Percentiles rank a stretch among this genome's conserved stretches.
phyloP scores from a whole-genome alignment of 2,113 vertebrate genomes.

The Rhinoptilus africanus region DNA sequence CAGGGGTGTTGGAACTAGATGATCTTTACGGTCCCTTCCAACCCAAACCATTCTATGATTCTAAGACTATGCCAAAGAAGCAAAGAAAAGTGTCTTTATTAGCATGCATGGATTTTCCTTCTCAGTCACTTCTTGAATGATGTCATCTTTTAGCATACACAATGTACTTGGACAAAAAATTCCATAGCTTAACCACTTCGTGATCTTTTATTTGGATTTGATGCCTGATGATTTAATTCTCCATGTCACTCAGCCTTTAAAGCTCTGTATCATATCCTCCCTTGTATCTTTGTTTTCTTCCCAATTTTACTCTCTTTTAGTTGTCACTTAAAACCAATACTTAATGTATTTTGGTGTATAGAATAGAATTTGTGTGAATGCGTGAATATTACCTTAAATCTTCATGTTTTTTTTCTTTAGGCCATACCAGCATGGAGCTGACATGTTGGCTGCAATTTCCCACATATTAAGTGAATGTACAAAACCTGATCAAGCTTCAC shows the following conservation, averaged over 20 bases:
- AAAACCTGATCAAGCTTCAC: constrained; percentile 85
- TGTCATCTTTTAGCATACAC: not conserved
- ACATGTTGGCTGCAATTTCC: constrained; percentile 91
- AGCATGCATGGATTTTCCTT: not conserved
- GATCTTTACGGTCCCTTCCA: too few relatives aligned
- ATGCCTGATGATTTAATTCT: not conserved
- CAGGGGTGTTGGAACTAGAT: too few relatives aligned
- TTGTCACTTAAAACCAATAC: not conserved
- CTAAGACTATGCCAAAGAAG: not conserved
- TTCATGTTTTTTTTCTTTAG: constrained; percentile 58
- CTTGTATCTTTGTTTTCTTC: not conserved
- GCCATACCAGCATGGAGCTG: constrained; percentile 93
- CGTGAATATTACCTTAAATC: not conserved
- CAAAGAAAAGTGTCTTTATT: not conserved
- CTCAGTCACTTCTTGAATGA: not conserved
- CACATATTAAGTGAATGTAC: constrained; percentile 85
- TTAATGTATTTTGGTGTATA: not conserved
- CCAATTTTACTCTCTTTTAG: not conserved
- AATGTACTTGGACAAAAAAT: not conserved
- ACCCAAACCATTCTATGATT: too few relatives aligned
- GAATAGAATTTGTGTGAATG: not conserved
- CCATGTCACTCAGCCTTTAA: not conserved
- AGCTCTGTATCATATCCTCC: not conserved
- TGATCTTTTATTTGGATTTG: not conserved
- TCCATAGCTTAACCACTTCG: not conserved